Percentiles rank a stretch among this genome's conserved stretches.
phyloP scores from a whole-genome alignment of 2,797 vertebrate species.

The Synanceia verrucosa region DNA sequence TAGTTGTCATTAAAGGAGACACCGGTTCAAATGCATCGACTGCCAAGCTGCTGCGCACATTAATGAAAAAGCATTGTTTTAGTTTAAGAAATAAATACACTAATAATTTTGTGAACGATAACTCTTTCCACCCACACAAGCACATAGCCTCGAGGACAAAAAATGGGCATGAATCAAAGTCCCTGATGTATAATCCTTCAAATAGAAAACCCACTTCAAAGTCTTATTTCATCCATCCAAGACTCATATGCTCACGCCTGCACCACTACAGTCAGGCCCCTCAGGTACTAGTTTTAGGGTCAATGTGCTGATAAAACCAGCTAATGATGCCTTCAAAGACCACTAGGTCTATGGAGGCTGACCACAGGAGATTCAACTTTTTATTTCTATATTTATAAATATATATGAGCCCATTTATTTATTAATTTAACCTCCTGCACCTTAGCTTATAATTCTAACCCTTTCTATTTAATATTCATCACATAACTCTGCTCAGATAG shows the following conservation, averaged over 20 bases:
- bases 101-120: slow-evolving; percentile 66
- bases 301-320: slow-evolving; percentile 82
- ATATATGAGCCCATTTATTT: slow-evolving; percentile 76
- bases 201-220: slow-evolving; percentile 87
- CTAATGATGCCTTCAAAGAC: slow-evolving; percentile 89
- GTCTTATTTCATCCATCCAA: slow-evolving; percentile 84
- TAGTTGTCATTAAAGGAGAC: not conserved
- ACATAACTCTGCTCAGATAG: slow-evolving; percentile 52
- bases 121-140: slow-evolving; percentile 74
- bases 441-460: slow-evolving; percentile 69
- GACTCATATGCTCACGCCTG: slow-evolving; percentile 71
- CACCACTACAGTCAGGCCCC: slow-evolving; percentile 76
- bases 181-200: slow-evolving; percentile 84
- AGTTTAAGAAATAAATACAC: slow-evolving; percentile 67
- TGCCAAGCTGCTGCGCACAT: slow-evolving; percentile 27
- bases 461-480: slow-evolving; percentile 72
- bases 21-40: slow-evolving; percentile 9
- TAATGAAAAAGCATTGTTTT: slow-evolving; percentile 60
- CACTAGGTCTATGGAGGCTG: slow-evolving; percentile 77
- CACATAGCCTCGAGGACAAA: slow-evolving; percentile 74
- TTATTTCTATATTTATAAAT: slow-evolving; percentile 76
- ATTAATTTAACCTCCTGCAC: slow-evolving; percentile 75
- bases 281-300: slow-evolving; percentile 84
- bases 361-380: slow-evolving; percentile 80
- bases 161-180: slow-evolving; percentile 81